A percentile compares a stretch with the other conserved stretches of the same genome.
Conservation (phyloP, 2,797 vertebrate genomes). For the Anguilla marmorata region DNA sequence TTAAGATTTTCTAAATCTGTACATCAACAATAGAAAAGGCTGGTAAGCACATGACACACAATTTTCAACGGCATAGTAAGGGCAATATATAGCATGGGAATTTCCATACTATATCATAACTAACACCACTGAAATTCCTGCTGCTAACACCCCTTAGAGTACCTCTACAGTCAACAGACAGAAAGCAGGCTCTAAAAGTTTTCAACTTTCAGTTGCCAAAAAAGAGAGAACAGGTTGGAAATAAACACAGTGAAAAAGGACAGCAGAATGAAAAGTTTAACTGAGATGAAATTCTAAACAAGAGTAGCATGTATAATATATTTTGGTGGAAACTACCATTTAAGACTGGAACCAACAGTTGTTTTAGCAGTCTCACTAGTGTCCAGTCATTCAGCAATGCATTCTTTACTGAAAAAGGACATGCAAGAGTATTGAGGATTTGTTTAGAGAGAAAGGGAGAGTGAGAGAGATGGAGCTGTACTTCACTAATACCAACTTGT, state of each 20-base stretch:
- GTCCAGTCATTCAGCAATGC: background rate
- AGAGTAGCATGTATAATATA: background rate
- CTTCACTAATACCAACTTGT: background rate
- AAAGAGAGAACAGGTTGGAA: background rate
- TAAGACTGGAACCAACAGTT: no score
- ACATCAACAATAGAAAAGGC: background rate
- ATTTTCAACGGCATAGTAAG: background rate
- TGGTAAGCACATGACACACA: background rate
- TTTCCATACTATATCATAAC: background rate
- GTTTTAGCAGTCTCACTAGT: background rate
- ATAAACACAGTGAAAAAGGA: background rate
- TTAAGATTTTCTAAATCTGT: background rate
- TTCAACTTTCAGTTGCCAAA: background rate
- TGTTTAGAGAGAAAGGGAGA: background rate
- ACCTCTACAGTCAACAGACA: background rate
- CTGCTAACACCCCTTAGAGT: background rate
- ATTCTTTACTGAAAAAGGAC: constrained; percentile 57
- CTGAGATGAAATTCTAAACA: background rate
- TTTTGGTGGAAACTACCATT: background rate
- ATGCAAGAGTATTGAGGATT: constrained; percentile 14
- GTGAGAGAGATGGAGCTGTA: background rate
- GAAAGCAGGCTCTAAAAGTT: background rate
- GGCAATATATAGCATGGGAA: background rate
- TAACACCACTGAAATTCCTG: background rate
- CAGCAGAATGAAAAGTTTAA: background rate